Conservation (phyloP, 2,797 vertebrate genomes). For the Gymnodraco acuticeps region DNA sequence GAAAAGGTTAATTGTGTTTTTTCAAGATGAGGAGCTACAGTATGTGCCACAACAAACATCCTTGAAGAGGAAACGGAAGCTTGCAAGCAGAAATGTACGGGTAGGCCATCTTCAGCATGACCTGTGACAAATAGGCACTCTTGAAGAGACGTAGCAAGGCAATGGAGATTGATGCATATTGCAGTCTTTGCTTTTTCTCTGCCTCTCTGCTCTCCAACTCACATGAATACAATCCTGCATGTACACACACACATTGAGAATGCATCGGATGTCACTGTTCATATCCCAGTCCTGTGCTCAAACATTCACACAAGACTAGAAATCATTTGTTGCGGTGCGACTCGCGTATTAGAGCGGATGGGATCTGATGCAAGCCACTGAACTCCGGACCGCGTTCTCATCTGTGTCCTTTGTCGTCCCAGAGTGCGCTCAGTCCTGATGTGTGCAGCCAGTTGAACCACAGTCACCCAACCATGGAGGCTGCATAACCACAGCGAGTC, state of each 20-base stretch:
- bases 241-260: slow-evolving; percentile 13
- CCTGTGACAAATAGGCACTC: slow-evolving; percentile 39
- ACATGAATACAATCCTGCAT: neutral
- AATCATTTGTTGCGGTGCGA: slow-evolving; percentile 16
- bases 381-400: slow-evolving; percentile 56
- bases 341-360: slow-evolving; percentile 30
- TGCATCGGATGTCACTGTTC: slow-evolving; percentile 24
- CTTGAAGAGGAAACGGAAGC: slow-evolving; percentile 29
- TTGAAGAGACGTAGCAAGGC: slow-evolving; percentile 35
- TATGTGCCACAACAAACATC: slow-evolving; percentile 41
- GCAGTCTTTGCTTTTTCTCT: slow-evolving; percentile 26
- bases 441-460: slow-evolving; percentile 70
- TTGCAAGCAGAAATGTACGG: slow-evolving; percentile 21
- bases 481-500: slow-evolving; percentile 46
- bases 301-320: slow-evolving; percentile 26
- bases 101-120: slow-evolving; percentile 24
- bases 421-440: slow-evolving; percentile 50
- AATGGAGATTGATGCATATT: slow-evolving; percentile 62
- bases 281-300: neutral
- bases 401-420: slow-evolving; percentile 61
- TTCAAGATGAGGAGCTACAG: slow-evolving; percentile 34
- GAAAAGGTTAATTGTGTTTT: slow-evolving; percentile 52
- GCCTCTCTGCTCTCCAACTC: neutral
- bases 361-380: slow-evolving; percentile 53
- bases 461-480: slow-evolving; percentile 46